These are phyloP conservation scores for Sebastes steindachneri DNA, from an alignment of 2,797 vertebrate genomes.

Conservation along the genomic window DNA sequence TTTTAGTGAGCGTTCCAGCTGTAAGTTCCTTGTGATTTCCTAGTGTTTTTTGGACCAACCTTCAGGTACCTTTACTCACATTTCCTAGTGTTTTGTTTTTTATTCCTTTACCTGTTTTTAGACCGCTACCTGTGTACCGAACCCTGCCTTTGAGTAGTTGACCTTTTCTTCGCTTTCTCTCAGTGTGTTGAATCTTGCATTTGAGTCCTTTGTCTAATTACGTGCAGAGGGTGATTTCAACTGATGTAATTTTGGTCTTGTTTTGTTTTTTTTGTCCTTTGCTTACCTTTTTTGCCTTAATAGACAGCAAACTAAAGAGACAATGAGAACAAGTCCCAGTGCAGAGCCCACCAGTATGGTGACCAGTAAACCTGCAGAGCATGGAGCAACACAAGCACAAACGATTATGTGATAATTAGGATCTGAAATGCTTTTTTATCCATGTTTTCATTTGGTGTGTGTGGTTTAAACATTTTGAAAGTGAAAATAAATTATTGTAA, in stretches of 20 bases:
- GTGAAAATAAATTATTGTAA: neutral
- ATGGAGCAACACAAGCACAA: constrained; percentile 43
- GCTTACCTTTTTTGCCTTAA: constrained; percentile 87
- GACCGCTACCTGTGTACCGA: neutral
- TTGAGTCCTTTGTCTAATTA: neutral
- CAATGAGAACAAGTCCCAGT: constrained; percentile 80
- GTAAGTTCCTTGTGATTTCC: fast-evolving
- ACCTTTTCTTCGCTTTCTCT: neutral
- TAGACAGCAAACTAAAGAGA: constrained; percentile 80
- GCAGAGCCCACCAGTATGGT: constrained; percentile 78
- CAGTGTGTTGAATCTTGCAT: neutral
- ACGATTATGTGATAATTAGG: neutral
- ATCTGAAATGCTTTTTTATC: neutral
- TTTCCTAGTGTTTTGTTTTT: neutral
- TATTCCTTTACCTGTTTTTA: neutral
- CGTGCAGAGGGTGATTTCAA: neutral
- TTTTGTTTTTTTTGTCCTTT: neutral
- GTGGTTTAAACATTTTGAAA: neutral
- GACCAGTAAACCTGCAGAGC: constrained; percentile 84
- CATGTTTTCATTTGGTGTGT: neutral
- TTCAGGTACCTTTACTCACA: too few relatives aligned
- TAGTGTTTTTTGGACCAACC: too few relatives aligned
- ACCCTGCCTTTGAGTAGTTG: neutral
- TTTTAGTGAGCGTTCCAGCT: too few relatives aligned
- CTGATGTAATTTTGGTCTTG: neutral